phyloP scores from a whole-genome alignment of 2,888 invertebrate genomes.

The Cylindroiulus punctatus region DNA sequence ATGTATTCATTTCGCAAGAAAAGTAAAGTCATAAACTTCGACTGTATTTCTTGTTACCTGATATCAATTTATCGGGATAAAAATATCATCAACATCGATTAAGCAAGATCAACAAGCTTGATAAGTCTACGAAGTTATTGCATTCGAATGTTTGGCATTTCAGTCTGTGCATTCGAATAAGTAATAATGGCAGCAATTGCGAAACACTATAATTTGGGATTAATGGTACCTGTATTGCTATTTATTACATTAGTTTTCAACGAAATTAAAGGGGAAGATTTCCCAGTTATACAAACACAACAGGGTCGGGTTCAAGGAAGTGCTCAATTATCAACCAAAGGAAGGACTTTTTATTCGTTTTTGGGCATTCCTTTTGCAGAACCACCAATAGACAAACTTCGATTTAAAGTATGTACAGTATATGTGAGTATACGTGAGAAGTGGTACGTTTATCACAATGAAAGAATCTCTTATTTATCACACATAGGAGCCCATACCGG shows the following conservation, averaged over 20 bases:
- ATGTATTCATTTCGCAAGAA: neutral
- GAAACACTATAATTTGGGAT: neutral
- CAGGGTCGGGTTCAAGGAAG: neutral
- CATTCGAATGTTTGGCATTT: neutral
- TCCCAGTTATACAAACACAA: neutral
- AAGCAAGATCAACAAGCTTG: too few species aligned
- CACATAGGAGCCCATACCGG: neutral
- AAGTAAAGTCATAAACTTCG: neutral
- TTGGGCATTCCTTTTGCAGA: constrained; percentile 53
- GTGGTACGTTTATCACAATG: neutral
- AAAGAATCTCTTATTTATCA: neutral
- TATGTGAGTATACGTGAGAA: neutral
- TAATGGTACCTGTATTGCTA: neutral
- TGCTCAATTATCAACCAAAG: neutral
- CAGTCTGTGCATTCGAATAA: neutral
- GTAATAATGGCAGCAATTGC: neutral
- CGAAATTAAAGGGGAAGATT: neutral
- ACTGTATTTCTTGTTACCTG: neutral
- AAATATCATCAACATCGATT: neutral
- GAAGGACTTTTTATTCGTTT: constrained; percentile 52
- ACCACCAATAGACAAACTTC: constrained; percentile 47
- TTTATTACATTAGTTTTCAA: neutral
- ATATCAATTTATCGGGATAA: neutral
- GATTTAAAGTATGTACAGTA: constrained; percentile 43
- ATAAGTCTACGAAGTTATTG: neutral